Evolutionary conservation across 2,888 invertebrate species (phyloP).

Genomic region (Melikaiella ostensackeni): DNA sequence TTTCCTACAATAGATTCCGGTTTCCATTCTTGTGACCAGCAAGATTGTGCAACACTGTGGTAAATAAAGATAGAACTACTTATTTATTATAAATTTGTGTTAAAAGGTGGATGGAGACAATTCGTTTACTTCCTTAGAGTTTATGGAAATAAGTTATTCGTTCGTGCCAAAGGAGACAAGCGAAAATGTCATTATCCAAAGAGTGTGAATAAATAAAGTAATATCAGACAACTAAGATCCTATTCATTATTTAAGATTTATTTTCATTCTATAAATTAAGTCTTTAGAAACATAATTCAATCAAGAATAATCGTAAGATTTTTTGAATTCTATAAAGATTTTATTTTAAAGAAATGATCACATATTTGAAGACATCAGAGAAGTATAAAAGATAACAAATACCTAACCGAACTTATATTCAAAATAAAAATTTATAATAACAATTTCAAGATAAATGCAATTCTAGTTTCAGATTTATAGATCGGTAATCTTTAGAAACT

Average conservation of each 20-base stretch:
- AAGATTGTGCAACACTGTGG: constrained; percentile 38
- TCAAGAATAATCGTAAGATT: background rate
- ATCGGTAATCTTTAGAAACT: background rate
- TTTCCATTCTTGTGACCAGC: constrained; percentile 43
- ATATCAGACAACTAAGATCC: background rate
- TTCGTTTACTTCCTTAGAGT: background rate
- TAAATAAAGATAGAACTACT: background rate
- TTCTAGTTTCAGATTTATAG: background rate
- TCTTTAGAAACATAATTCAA: background rate
- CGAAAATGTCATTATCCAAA: constrained; percentile 19
- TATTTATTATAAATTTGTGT: background rate
- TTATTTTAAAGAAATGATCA: constrained; percentile 12
- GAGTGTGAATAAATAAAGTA: constrained; percentile 7
- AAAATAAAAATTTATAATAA: background rate
- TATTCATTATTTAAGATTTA: background rate
- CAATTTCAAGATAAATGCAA: background rate
- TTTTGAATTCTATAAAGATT: background rate
- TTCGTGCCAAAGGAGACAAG: constrained; percentile 21
- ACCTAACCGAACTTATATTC: background rate
- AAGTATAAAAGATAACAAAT: constrained; percentile 1
- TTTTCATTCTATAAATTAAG: background rate
- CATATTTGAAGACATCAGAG: background rate
- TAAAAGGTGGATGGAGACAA: constrained; percentile 9
- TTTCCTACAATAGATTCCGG: background rate
- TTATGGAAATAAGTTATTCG: constrained; percentile 5